Percentiles rank a stretch among this genome's conserved stretches.
Evolutionary conservation across 2,113 vertebrate species (phyloP).

Genomic region (Choloepus hoffmanni): DNA sequence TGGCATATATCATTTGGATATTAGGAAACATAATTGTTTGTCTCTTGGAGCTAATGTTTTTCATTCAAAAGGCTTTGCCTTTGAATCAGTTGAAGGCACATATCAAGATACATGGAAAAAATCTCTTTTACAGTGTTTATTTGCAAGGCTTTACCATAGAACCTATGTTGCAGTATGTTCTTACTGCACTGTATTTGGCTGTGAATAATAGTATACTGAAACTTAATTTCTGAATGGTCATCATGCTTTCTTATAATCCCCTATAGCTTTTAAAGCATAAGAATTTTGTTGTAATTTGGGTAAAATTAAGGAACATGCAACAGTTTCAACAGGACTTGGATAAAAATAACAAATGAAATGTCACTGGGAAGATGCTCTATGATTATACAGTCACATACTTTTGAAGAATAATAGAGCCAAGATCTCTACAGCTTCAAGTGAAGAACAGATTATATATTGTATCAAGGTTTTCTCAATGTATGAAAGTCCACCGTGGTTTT

Average conservation of each 20-base stretch:
- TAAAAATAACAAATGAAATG: not conserved
- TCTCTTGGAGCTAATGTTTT: slow-evolving; percentile 1
- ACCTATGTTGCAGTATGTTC: not conserved
- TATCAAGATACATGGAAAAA: not conserved
- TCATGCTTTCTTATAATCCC: not conserved
- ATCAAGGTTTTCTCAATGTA: not conserved
- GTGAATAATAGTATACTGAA: not conserved
- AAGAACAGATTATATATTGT: not conserved
- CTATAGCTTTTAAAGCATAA: not conserved
- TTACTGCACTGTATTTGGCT: not conserved
- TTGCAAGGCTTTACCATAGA: not conserved
- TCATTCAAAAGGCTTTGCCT: not conserved
- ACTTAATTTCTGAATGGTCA: not conserved
- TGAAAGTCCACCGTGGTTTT: not conserved
- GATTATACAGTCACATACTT: not conserved
- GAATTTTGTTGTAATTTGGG: not conserved
- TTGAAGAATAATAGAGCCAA: not conserved
- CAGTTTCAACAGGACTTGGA: not conserved
- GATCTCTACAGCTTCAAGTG: not conserved
- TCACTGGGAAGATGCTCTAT: not conserved
- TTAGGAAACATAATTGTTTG: slow-evolving; percentile 33
- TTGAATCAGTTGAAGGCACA: not conserved
- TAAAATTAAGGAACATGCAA: not conserved
- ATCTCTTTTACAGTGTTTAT: not conserved
- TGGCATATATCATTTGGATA: slow-evolving; percentile 39